phyloP scores from a whole-genome alignment of 2,113 vertebrate genomes.

The Setophaga kirtlandii region DNA sequence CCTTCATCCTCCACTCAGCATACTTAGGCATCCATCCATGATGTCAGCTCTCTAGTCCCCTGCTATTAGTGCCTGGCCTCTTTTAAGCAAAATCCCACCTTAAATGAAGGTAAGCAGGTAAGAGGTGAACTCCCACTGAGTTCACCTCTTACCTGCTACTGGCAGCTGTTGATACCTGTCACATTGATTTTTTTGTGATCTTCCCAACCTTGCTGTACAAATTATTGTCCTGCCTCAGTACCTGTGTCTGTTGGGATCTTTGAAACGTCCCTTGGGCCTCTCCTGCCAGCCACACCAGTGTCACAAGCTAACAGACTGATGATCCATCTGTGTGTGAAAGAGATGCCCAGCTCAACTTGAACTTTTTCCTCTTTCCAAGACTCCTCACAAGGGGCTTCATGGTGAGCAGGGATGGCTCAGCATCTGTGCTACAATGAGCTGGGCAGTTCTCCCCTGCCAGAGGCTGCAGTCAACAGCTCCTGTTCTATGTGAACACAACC shows the following conservation, averaged over 20 bases:
- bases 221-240: not conserved
- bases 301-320: not conserved
- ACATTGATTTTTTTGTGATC: not conserved
- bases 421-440: not conserved
- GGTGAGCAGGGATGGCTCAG: not conserved
- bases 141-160: not conserved
- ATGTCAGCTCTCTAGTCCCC: slow-evolving; percentile 17
- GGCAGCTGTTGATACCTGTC: not conserved
- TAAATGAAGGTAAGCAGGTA: no score
- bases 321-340: not conserved
- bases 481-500: not conserved
- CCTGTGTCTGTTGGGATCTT: not conserved
- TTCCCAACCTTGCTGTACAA: not conserved
- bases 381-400: not conserved
- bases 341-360: not conserved
- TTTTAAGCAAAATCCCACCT: not conserved
- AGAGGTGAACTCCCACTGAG: no score
- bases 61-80: not conserved
- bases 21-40: slow-evolving; percentile 39
- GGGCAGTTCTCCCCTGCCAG: not conserved
- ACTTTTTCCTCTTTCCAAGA: not conserved
- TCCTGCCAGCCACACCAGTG: not conserved
- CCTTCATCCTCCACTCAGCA: not conserved
- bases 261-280: not conserved
- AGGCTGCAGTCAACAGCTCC: not conserved